phyloP scores from a whole-genome alignment of 2,888 invertebrate species.

The Macrosiphum euphorbiae region DNA sequence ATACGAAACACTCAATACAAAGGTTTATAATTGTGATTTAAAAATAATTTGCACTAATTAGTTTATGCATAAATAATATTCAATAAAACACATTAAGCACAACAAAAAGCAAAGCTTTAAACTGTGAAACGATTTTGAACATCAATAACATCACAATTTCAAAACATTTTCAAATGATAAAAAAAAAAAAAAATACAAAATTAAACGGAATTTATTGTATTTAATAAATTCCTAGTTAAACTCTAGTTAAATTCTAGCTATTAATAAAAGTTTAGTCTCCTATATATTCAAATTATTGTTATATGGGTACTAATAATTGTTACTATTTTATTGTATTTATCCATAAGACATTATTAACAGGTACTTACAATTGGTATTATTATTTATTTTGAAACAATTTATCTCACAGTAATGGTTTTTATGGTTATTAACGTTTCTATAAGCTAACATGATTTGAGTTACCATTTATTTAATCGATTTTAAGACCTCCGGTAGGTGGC shows the following conservation, averaged over 20 bases:
- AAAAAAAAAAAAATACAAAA: neutral
- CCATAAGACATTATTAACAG: neutral
- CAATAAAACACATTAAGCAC: neutral
- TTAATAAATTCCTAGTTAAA: neutral
- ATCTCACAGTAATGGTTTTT: neutral
- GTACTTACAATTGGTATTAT: neutral
- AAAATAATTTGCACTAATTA: constrained; percentile 3
- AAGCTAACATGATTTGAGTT: too few species aligned
- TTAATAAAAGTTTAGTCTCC: neutral
- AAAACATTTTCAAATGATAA: neutral
- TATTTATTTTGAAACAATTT: neutral
- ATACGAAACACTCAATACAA: neutral
- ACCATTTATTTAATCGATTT: neutral
- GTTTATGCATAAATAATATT: neutral
- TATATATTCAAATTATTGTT: neutral
- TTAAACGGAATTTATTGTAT: neutral
- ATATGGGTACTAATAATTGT: neutral
- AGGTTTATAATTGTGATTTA: too few species aligned
- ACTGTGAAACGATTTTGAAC: neutral
- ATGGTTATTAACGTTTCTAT: neutral
- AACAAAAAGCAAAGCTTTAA: neutral
- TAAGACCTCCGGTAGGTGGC: neutral
- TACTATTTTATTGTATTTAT: too few species aligned
- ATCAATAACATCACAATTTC: neutral
- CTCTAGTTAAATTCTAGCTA: neutral